Base-by-base conservation (phyloP, 1,140 invertebrate species). In the Euschistus heros region DNA sequence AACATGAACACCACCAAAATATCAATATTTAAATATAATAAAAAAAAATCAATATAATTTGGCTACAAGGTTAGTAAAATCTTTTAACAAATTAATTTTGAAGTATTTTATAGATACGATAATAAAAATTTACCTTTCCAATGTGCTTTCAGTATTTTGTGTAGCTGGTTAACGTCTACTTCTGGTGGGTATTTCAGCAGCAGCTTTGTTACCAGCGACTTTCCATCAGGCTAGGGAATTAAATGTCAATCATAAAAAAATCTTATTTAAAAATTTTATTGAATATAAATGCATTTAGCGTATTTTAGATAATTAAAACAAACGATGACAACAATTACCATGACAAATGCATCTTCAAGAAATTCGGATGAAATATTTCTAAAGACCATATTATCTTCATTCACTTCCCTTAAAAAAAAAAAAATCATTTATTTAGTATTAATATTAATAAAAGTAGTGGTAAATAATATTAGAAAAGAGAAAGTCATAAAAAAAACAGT, bases 341-440 rank as follows among this genome's bases (percentile, higher is more conserved):
- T 65, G 67, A 77, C 71, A 20, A 74, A 69, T 42, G 75, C 72
- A 65, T 83, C 81, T 69, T 83, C 82, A 68, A 79, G 73, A 71
- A 82, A 80, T 70, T 85, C 84, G 7, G 79, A 70, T 1, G 79
- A 78, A 64, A 86, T 79, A 74, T 86, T 85, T 69, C 82, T 76
- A 33, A 86, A 80, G 20, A 87, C 76, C 77, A 85, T 80, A 72
- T 88, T 88, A 74, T 88, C 86, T 72, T 88, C 86, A 74, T 88
- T 88, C 18, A 87, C 84, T 77, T 88, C 86, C 85, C 84, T 86
- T 73, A 52, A 77, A 75, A 64, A 70, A 59, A 54, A 66, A 37
- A 37, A n/a, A n/a, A n/a, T n/a, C n/a, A n/a, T n/a, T n/a, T n/a
- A n/a, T n/a, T n/a, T n/a, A n/a, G n/a, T n/a, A n/a, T n/a, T n/a